A percentile compares a stretch with the other conserved stretches of the same genome.
phyloP scores from a whole-genome alignment of 2,113 vertebrate species.

The Leuciscus idus region DNA sequence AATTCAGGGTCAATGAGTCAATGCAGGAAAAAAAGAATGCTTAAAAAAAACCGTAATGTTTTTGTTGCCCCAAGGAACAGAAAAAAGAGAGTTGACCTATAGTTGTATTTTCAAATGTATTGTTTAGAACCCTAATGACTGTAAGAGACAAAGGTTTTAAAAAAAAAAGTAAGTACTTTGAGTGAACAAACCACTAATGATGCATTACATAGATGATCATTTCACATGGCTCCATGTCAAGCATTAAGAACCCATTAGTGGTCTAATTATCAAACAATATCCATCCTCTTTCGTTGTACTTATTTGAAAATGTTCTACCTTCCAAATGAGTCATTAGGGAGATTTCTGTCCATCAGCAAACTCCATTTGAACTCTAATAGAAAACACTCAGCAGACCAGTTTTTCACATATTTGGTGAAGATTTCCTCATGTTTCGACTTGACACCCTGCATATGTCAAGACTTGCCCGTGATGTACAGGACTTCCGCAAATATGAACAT shows the following conservation, averaged over 20 bases:
- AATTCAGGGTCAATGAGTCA: too few relatives aligned
- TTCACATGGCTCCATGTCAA: background rate
- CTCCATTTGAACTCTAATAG: background rate
- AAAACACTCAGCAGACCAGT: background rate
- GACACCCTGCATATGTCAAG: background rate
- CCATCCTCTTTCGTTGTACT: background rate
- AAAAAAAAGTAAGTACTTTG: background rate
- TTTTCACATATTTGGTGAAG: background rate
- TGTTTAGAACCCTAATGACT: background rate
- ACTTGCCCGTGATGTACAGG: background rate
- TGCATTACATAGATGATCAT: background rate
- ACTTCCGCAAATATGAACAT: background rate
- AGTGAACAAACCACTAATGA: background rate
- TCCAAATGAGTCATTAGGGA: background rate
- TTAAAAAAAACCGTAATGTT: background rate
- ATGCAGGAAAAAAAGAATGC: background rate
- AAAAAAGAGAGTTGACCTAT: too few relatives aligned
- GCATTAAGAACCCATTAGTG: slow-evolving; percentile 5
- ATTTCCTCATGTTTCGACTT: background rate
- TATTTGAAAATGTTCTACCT: background rate
- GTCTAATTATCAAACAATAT: slow-evolving; percentile 4
- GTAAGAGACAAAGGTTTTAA: background rate
- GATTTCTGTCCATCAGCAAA: background rate
- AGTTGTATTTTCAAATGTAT: background rate
- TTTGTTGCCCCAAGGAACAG: too few relatives aligned